A percentile compares a stretch with the other conserved stretches of the same genome.
Evolutionary conservation across 1,140 invertebrate genomes (phyloP).

Genomic region (Oryctes rhinoceros): DNA sequence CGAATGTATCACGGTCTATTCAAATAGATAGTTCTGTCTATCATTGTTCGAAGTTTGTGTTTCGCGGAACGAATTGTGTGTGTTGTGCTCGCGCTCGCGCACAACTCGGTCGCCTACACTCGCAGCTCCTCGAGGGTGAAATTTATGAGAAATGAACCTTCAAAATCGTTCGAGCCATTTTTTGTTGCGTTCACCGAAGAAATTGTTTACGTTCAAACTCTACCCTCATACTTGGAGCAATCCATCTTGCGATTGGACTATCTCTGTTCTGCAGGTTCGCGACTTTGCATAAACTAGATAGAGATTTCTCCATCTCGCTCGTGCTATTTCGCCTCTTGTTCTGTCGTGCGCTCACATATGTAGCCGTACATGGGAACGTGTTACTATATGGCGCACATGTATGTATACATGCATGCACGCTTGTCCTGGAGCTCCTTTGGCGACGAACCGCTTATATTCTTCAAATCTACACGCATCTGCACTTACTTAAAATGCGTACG

Average conservation of each 20-base stretch:
- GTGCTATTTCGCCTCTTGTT: neutral
- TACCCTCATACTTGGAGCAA: slow-evolving; percentile 45
- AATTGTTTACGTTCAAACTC: slow-evolving; percentile 48
- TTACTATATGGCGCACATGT: neutral
- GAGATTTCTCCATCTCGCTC: slow-evolving; percentile 26
- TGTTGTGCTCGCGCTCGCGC: slow-evolving; percentile 15
- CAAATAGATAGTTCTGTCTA: slow-evolving; percentile 56
- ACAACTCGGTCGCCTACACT: slow-evolving; percentile 45
- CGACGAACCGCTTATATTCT: slow-evolving; percentile 3
- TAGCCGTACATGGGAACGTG: neutral
- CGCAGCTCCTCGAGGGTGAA: slow-evolving; percentile 50
- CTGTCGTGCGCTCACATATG: slow-evolving; percentile 1
- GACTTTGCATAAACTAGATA: slow-evolving; percentile 42
- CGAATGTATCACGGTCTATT: slow-evolving; percentile 37
- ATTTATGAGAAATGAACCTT: slow-evolving; percentile 58
- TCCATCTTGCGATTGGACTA: slow-evolving; percentile 49
- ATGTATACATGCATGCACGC: neutral
- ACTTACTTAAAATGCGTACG: neutral
- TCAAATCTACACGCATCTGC: neutral
- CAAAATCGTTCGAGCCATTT: slow-evolving; percentile 48
- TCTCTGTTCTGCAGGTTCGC: slow-evolving; percentile 45
- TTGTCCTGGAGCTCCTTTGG: neutral
- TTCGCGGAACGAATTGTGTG: slow-evolving; percentile 23
- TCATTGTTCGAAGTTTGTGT: slow-evolving; percentile 56
- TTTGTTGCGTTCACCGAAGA: slow-evolving; percentile 41